Evolutionary conservation across 1,140 invertebrate species (phyloP), one percentile per base, ranked within the genome.

Genomic region (Melipona quadrifasciata): DNA sequence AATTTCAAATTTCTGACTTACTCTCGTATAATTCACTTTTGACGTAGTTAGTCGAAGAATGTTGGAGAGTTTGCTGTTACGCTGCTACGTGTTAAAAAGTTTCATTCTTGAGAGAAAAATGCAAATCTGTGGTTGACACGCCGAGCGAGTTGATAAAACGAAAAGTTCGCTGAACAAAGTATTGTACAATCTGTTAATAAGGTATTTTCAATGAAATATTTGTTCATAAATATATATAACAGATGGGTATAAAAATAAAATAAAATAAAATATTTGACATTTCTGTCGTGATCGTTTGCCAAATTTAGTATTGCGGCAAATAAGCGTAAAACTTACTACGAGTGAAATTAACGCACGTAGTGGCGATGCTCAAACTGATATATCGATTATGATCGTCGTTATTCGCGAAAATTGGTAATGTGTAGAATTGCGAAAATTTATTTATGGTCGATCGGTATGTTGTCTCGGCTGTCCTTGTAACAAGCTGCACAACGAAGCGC

Each of bases 321-420:
- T 12, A 27, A 65, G 6, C 64, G 27, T 65, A 31, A 65, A 31
- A 16, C 16, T 47, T 65, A 6, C n/a, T 27, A 8, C n/a, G 39
- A 34, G 14, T 53, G 6, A 71, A 55, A 80, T 57, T 2, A 71
- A n/a, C 65, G 24, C 24, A 53, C 27, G 17, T 53, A 82, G 51
- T 55, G 57, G 39, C 39, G 39, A 6, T 68, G 47, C 61, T 82
- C n/a, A 17, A 31, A 24, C 51, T 39, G 47, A n/a, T n/a, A 27
- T 24, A 55, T 51, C 19, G 61, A 83, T 85, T 75, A 83, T 68
- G n/a, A 21, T 21, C 12, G 31, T 10, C 19, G 8, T 85, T 83
- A 72, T 64, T 72, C 53, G 74, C 21, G 53, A 34, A 70, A 76
- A 84, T 85, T 76, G 58, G 21, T 85, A 84, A 85, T 84, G 68